Base-by-base conservation (phyloP, 2,888 invertebrate species). In the Diloba caeruleocephala region DNA sequence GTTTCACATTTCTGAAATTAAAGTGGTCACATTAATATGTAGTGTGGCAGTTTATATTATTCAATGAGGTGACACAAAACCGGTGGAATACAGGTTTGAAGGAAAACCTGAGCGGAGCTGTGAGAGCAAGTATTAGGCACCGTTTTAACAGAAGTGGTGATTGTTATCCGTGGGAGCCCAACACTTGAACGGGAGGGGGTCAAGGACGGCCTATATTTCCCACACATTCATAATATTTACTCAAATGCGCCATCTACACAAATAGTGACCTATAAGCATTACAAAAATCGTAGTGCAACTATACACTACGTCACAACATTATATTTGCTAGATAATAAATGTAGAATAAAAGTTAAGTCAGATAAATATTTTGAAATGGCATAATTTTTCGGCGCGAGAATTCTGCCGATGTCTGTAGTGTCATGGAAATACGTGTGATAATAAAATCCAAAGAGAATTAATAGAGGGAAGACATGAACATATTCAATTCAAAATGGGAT, bases 131-230 rank as follows among this genome's bases (percentile, higher is more conserved):
- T 43, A 26, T 59, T 59, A 53, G 56, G 70, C 63, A 64, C 56
- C 51, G 54, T 71, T 71, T 75, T 76, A 74, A 58, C 59, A 70
- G 65, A 72, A 71, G 62, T 64, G 53, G 73, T 71, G 78, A 87
- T 89, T 88, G 85, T 87, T 74, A 71, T 78, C 74, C 82, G 88
- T 88, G 87, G 78, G 87, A 88, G 75, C 72, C 42, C 51, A 71
- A 54, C 66, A 45, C 51, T 15, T n/a, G 13, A 32, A 54, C 57
- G 49, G 57, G 70, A 84, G 80, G 84, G 61, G 85, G 88, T 84
- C 88, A 89, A 87, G 89, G 88, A 78, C 81, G 71, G 31, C 32
- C 41, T 29, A 36, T 46, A 72, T 75, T 88, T 88, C 88, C 82
- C 88, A 70, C 82, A 84, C 79, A 57, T 71, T 74, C 57, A 67